phyloP scores from a whole-genome alignment of 2,888 invertebrate genomes.

The Drosophila anomalata region DNA sequence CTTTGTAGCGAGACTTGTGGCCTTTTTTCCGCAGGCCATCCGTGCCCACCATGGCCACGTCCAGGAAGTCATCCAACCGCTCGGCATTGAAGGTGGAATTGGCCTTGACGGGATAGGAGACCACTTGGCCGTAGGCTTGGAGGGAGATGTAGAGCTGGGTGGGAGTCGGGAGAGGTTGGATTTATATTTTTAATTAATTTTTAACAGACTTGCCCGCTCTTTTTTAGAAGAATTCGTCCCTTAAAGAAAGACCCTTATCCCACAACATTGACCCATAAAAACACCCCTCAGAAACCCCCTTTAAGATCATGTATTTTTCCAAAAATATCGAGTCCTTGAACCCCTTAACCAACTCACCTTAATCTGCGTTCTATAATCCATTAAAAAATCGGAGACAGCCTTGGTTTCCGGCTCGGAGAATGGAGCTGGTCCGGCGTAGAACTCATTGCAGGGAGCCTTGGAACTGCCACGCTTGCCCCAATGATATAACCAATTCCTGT shows the following conservation, averaged over 20 bases:
- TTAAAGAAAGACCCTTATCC: too few relatives aligned
- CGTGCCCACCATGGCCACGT: slow-evolving; percentile 83
- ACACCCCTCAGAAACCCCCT: neutral
- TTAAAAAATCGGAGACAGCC: slow-evolving; percentile 87
- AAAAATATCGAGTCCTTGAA: too few relatives aligned
- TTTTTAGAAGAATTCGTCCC: too few relatives aligned
- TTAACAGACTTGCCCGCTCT: too few relatives aligned
- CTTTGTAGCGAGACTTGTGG: slow-evolving; percentile 81
- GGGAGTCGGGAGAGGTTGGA: neutral
- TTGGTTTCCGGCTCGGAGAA: slow-evolving; percentile 92
- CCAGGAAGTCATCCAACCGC: slow-evolving; percentile 82
- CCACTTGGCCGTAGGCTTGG: slow-evolving; percentile 89
- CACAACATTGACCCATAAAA: too few relatives aligned
- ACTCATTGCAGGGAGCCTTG: slow-evolving; percentile 90
- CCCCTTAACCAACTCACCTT: slow-evolving; percentile 83
- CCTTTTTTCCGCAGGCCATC: slow-evolving; percentile 81
- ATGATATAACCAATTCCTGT: slow-evolving; percentile 91
- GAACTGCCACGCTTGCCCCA: slow-evolving; percentile 90
- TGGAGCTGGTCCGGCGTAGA: slow-evolving; percentile 88
- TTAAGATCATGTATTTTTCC: too few relatives aligned
- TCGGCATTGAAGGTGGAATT: slow-evolving; percentile 80
- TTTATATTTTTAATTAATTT: neutral
- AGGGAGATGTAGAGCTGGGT: slow-evolving; percentile 86
- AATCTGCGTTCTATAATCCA: slow-evolving; percentile 86
- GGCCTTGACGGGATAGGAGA: slow-evolving; percentile 86